Evolutionary conservation across 1,140 invertebrate genomes (phyloP).

Genomic region (Panulirus ornatus): DNA sequence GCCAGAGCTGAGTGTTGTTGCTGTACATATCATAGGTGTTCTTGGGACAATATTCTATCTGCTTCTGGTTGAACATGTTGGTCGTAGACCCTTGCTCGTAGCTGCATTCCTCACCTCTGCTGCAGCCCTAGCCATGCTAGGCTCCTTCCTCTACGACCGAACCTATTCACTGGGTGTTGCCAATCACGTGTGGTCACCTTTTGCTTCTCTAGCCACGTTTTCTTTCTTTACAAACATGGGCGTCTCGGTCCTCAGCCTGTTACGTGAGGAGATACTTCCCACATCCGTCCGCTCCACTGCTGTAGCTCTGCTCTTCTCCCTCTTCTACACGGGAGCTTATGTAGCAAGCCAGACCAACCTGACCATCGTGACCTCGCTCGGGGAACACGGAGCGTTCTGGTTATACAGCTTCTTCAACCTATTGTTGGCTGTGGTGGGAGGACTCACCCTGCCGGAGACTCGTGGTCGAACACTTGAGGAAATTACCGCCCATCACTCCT

Average conservation of each 20-base stretch:
- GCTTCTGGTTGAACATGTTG: slow-evolving; percentile 9
- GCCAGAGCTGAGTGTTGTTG: neutral
- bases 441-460: slow-evolving; percentile 29
- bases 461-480: slow-evolving; percentile 23
- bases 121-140: slow-evolving; percentile 31
- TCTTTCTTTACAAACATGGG: slow-evolving; percentile 16
- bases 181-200: slow-evolving; percentile 10
- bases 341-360: slow-evolving; percentile 30
- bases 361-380: neutral
- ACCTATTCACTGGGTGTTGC: neutral
- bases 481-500: neutral
- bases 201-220: slow-evolving; percentile 30
- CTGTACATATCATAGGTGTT: slow-evolving; percentile 3
- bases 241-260: slow-evolving; percentile 16
- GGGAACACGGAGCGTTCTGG: slow-evolving; percentile 51
- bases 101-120: slow-evolving; percentile 33
- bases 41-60: slow-evolving; percentile 37
- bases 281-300: slow-evolving; percentile 35
- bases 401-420: slow-evolving; percentile 31
- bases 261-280: slow-evolving; percentile 27
- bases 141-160: slow-evolving; percentile 44
- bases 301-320: slow-evolving; percentile 25
- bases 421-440: slow-evolving; percentile 12
- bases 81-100: slow-evolving; percentile 32
- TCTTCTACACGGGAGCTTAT: slow-evolving; percentile 22